Conservation (phyloP, 2,797 vertebrate species). For the Protonibea diacanthus region DNA sequence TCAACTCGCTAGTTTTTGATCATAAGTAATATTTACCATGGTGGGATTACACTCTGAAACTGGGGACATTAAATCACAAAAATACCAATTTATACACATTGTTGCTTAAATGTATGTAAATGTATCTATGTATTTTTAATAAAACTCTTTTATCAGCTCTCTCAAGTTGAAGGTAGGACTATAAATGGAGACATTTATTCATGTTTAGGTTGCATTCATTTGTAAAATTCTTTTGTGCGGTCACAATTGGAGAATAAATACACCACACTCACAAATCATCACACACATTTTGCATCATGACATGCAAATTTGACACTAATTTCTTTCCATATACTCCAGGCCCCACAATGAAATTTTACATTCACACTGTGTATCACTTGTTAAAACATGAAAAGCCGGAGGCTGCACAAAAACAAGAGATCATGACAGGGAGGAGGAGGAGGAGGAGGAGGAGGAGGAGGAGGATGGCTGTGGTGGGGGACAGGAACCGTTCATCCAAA, state of each 20-base stretch:
- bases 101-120: too few species aligned
- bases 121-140: too few species aligned
- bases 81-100: too few species aligned
- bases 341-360: conserved; percentile 1
- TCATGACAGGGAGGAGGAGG: conserved; percentile 18
- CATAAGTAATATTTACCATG: too few species aligned
- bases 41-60: too few species aligned
- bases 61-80: too few species aligned
- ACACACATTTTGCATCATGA: neutral
- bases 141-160: neutral
- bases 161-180: neutral
- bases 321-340: neutral
- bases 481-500: conserved; percentile 20
- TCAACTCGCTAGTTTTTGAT: too few species aligned
- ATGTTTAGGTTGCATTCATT: neutral
- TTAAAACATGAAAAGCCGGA: conserved; percentile 34
- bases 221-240: neutral
- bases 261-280: neutral
- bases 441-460: neutral
- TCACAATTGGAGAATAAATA: neutral
- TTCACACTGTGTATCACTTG: conserved; percentile 30
- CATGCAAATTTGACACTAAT: neutral
- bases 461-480: neutral
- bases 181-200: neutral
- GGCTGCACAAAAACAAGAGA: conserved; percentile 12